Conservation (phyloP, 2,888 invertebrate genomes). For the Mechanitis messenoides region DNA sequence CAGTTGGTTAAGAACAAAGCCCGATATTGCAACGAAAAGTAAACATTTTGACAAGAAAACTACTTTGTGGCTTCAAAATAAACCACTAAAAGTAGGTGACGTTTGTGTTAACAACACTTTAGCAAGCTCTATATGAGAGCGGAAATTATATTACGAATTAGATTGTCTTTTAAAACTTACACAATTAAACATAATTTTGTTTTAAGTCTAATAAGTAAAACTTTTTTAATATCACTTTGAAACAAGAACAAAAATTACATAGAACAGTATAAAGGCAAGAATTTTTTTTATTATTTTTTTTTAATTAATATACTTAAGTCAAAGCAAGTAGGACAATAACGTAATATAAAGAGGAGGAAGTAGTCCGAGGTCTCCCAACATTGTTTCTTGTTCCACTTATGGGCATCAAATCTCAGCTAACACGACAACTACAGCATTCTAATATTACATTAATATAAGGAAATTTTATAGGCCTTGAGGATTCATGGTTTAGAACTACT, state of each 20-base stretch:
- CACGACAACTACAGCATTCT: constrained; percentile 17
- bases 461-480: neutral
- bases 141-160: neutral
- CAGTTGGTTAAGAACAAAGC: constrained; percentile 25
- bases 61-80: constrained; percentile 29
- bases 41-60: constrained; percentile 22
- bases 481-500: neutral
- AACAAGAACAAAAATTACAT: too few relatives aligned
- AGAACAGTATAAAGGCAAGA: too few relatives aligned
- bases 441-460: constrained; percentile 15
- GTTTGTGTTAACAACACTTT: constrained; percentile 23
- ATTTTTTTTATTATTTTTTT: too few relatives aligned
- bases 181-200: too few relatives aligned
- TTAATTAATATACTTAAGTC: too few relatives aligned
- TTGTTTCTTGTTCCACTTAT: neutral
- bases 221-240: too few relatives aligned
- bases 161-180: neutral
- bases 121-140: constrained; percentile 11
- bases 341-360: neutral
- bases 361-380: constrained; percentile 10
- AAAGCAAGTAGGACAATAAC: too few relatives aligned
- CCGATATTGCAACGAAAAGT: constrained; percentile 18
- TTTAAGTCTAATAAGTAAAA: too few relatives aligned
- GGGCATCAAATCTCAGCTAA: constrained; percentile 15
- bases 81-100: constrained; percentile 28